These are phyloP conservation scores for Pseudomyrmex pallidus DNA, from an alignment of 1,140 invertebrate species.

Conservation along the genomic window DNA sequence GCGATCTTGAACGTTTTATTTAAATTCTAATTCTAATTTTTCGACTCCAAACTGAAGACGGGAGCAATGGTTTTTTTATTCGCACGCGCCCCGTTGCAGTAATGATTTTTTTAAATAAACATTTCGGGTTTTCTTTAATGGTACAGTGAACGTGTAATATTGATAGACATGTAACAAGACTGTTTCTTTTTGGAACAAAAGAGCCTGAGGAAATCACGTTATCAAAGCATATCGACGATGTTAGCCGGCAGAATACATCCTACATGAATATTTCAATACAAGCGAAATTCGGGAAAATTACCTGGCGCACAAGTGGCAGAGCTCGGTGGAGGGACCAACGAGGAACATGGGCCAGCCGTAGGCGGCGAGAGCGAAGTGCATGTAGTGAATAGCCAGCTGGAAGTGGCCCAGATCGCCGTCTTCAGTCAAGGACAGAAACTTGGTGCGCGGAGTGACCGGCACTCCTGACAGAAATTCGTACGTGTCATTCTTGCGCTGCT, in stretches of 20 bases:
- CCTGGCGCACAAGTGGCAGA: conserved; percentile 91
- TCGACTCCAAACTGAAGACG: no score
- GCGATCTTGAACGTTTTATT: no score
- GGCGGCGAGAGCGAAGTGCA: conserved; percentile 94
- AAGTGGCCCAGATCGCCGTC: conserved; percentile 90
- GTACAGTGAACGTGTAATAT: no score
- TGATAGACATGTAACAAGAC: no score
- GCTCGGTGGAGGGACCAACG: conserved; percentile 89
- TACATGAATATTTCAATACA: background rate
- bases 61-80: no score
- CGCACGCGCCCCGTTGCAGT: no score
- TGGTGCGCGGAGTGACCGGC: conserved; percentile 92
- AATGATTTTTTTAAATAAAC: no score
- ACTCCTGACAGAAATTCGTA: conserved; percentile 96
- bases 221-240: no score
- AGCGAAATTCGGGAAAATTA: conserved; percentile 75
- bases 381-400: conserved; percentile 93
- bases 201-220: no score
- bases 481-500: conserved; percentile 93
- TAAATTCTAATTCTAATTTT: no score
- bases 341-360: conserved; percentile 97
- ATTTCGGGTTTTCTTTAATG: no score
- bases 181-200: no score
- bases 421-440: conserved; percentile 94
- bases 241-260: background rate